Evolutionary conservation across 1,140 invertebrate genomes (phyloP).

Genomic region (Oryctes rhinoceros): DNA sequence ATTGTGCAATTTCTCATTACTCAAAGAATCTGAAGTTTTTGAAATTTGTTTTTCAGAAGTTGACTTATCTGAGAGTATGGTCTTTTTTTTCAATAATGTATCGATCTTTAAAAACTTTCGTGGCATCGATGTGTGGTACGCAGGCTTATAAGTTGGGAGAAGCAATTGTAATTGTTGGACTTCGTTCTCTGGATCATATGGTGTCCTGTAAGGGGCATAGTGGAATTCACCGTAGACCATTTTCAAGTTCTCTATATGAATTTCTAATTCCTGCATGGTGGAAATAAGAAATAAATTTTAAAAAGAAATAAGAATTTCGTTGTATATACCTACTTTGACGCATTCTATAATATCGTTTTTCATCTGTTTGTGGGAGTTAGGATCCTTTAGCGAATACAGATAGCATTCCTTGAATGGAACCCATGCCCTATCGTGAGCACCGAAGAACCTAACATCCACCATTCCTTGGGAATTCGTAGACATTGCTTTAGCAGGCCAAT

Average conservation of each 20-base stretch:
- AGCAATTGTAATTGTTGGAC: slow-evolving; percentile 73
- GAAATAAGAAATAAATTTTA: slow-evolving; percentile 7
- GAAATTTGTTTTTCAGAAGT: not conserved
- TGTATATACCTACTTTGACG: slow-evolving; percentile 60
- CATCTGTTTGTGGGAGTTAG: slow-evolving; percentile 68
- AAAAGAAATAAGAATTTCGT: slow-evolving; percentile 10
- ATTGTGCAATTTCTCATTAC: not conserved
- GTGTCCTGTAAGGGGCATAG: slow-evolving; percentile 77
- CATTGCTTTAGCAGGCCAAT: slow-evolving; percentile 94
- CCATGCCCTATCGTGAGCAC: slow-evolving; percentile 92
- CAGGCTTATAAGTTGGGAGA: slow-evolving; percentile 67
- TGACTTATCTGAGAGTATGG: not conserved
- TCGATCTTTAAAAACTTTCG: slow-evolving; percentile 22
- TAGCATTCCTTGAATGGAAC: slow-evolving; percentile 85
- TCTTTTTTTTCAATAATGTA: not conserved
- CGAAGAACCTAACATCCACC: slow-evolving; percentile 93
- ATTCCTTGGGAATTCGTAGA: slow-evolving; percentile 73
- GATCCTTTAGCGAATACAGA: slow-evolving; percentile 78
- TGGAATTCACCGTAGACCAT: slow-evolving; percentile 79
- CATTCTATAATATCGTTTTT: slow-evolving; percentile 71
- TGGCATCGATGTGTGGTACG: not conserved
- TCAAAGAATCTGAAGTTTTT: slow-evolving; percentile 11
- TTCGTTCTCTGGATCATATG: slow-evolving; percentile 73
- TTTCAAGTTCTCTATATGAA: slow-evolving; percentile 77
- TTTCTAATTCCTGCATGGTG: slow-evolving; percentile 71